Conservation (phyloP, 2,797 vertebrate species). For the Acrocephalus scirpaceus region DNA sequence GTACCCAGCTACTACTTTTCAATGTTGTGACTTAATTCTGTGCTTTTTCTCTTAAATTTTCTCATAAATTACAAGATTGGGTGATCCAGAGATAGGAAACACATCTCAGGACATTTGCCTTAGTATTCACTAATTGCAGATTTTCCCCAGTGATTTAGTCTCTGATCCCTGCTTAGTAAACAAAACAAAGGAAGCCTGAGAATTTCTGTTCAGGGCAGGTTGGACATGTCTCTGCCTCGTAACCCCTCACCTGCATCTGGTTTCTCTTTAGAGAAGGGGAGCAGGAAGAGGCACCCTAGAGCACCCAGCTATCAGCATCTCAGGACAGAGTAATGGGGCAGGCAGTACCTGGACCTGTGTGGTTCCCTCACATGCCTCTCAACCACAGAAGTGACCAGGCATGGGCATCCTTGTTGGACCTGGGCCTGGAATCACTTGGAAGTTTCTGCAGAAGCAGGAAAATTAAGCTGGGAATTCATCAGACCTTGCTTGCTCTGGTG, state of each 20-base stretch:
- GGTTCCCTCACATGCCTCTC: background rate
- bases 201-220: background rate
- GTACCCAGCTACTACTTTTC: background rate
- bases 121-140: background rate
- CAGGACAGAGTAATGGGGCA: background rate
- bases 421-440: background rate
- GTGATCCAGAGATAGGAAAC: background rate
- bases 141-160: background rate
- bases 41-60: background rate
- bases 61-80: background rate
- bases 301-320: background rate
- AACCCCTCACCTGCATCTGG: background rate
- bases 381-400: background rate
- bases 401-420: background rate
- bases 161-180: background rate
- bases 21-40: background rate
- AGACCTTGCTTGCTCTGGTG: background rate
- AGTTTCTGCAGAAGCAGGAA: background rate
- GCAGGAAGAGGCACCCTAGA: background rate
- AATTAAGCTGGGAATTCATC: background rate
- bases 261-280: background rate
- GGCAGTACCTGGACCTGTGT: background rate
- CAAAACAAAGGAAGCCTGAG: background rate
- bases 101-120: background rate
- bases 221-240: background rate